These are phyloP conservation scores for Nycticryphes semicollaris DNA, from an alignment of 2,113 vertebrate species.

Conservation along the genomic window DNA sequence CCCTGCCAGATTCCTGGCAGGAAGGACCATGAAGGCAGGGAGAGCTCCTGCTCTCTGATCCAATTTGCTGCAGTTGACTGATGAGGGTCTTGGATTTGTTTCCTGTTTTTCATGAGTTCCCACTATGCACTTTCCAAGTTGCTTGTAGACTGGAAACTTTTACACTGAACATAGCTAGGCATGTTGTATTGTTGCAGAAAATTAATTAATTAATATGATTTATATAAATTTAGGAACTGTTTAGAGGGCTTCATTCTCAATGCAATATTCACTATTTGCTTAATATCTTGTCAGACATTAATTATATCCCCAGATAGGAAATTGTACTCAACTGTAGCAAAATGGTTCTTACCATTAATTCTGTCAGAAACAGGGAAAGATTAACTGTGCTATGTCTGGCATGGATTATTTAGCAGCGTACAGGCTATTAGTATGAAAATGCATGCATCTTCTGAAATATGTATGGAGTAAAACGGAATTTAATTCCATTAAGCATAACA, in stretches of 20 bases:
- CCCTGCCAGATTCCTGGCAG: background rate
- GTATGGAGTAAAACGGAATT: background rate
- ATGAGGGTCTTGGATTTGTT: background rate
- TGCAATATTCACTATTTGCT: constrained; percentile 50
- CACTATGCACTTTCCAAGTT: background rate
- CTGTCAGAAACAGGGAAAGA: constrained; percentile 46
- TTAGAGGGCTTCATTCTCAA: constrained; percentile 43
- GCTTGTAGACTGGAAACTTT: background rate
- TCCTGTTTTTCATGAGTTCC: background rate
- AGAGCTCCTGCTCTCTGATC: background rate
- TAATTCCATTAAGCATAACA: constrained; percentile 2
- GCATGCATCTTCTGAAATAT: background rate
- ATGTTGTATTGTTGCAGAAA: background rate
- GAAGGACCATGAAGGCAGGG: background rate
- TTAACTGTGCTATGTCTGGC: constrained; percentile 8
- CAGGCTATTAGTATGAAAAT: constrained; percentile 33
- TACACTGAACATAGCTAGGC: background rate
- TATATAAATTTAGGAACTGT: constrained; percentile 17
- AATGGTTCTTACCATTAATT: constrained; percentile 54
- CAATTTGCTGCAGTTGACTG: background rate
- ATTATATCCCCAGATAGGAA: constrained; percentile 53
- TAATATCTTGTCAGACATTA: constrained; percentile 61
- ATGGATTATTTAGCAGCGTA: constrained; percentile 47
- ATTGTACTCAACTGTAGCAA: constrained; percentile 42
- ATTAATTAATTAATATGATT: constrained; percentile 50